A percentile compares a stretch with the other conserved stretches of the same genome.
These are phyloP conservation scores for Ptychobarbus kaznakovi DNA, from an alignment of 2,797 vertebrate species.

Conservation along the genomic window DNA sequence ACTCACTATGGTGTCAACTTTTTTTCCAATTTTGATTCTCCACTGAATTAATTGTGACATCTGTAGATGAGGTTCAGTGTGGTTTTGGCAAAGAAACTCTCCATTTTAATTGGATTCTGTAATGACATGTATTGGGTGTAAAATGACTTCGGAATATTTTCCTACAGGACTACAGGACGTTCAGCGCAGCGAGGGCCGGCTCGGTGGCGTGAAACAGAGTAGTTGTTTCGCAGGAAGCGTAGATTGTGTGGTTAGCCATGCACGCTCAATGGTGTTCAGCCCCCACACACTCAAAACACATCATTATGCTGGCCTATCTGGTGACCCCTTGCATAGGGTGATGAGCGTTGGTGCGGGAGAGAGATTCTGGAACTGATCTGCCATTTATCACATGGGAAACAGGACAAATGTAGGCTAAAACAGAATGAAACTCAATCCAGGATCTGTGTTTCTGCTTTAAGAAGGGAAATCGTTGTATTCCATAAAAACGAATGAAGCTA, in stretches of 20 bases:
- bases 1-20: constrained; percentile 7
- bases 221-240: background rate
- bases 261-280: constrained; percentile 19
- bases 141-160: constrained; percentile 23
- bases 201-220: constrained; percentile 28
- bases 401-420: constrained; percentile 24
- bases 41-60: constrained; percentile 28
- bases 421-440: constrained; percentile 8
- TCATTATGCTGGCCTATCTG: constrained; percentile 30
- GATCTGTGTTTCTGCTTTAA: constrained; percentile 15
- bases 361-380: background rate
- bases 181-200: background rate
- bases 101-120: constrained; percentile 40
- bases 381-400: constrained; percentile 17
- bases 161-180: background rate
- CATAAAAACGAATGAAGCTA: constrained; percentile 19
- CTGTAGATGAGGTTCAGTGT: constrained; percentile 14
- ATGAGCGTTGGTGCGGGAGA: background rate
- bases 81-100: constrained; percentile 25
- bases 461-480: background rate
- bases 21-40: constrained; percentile 14
- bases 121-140: constrained; percentile 17
- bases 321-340: background rate
- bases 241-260: constrained; percentile 38
- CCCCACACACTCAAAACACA: constrained; percentile 41